Conservation (phyloP, 2,113 vertebrate genomes). For the Sitta europaea region DNA sequence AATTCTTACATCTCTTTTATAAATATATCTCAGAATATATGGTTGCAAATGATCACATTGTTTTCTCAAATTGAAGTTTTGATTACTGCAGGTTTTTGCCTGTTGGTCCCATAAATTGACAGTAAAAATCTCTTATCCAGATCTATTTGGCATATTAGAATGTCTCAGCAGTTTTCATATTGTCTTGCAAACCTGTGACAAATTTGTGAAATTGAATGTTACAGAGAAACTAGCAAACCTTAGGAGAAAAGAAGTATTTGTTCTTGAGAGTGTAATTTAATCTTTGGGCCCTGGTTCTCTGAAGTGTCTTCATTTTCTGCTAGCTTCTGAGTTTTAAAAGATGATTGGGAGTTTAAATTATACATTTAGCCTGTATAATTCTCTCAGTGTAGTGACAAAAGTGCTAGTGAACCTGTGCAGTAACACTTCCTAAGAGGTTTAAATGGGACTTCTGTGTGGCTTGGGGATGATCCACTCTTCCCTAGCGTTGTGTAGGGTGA, state of each 20-base stretch:
- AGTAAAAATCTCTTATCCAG: neutral
- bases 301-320: neutral
- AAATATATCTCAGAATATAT: neutral
- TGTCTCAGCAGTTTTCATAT: neutral
- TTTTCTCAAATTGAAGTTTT: neutral
- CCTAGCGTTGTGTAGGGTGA: neutral
- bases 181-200: neutral
- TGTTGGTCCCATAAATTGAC: neutral
- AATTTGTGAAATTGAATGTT: neutral
- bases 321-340: neutral
- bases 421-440: neutral
- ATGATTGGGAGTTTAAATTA: neutral
- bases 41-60: neutral
- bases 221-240: neutral
- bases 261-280: neutral
- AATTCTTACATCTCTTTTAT: neutral
- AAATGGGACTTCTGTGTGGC: neutral
- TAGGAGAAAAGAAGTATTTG: neutral
- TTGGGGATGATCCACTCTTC: neutral
- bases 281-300: neutral
- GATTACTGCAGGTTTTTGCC: neutral
- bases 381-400: neutral
- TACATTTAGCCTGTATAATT: neutral
- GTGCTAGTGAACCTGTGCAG: neutral
- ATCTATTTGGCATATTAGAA: neutral